phyloP scores from a whole-genome alignment of 2,797 vertebrate species.

The Poecilia wingei region DNA sequence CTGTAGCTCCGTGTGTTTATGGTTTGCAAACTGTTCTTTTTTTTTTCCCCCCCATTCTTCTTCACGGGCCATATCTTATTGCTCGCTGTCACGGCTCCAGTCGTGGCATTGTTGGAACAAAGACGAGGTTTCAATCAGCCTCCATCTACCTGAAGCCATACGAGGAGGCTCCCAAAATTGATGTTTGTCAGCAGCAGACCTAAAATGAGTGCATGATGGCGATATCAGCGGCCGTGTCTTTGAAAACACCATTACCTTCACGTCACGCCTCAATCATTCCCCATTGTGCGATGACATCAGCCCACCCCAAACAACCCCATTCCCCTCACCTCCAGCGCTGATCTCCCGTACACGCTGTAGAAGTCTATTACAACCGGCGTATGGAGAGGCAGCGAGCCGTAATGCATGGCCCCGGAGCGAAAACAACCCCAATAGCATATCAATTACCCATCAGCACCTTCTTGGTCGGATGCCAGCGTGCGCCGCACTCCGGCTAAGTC shows the following conservation, averaged over 20 bases:
- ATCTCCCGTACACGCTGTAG: constrained; percentile 68
- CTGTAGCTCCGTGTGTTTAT: constrained; percentile 22
- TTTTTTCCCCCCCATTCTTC: neutral
- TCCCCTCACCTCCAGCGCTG: constrained; percentile 59
- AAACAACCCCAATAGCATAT: constrained; percentile 78
- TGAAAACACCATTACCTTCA: constrained; percentile 81
- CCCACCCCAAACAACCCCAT: constrained; percentile 16
- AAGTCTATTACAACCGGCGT: constrained; percentile 72
- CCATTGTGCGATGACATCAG: constrained; percentile 66
- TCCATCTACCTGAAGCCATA: constrained; percentile 55
- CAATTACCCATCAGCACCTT: constrained; percentile 79
- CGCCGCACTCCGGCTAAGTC: constrained; percentile 55
- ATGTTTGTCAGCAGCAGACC: constrained; percentile 71
- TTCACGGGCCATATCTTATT: constrained; percentile 24
- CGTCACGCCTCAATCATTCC: constrained; percentile 83
- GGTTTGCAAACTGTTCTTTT: constrained; percentile 22
- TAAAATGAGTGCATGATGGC: constrained; percentile 72
- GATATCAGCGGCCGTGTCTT: constrained; percentile 76
- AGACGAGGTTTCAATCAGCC: constrained; percentile 65
- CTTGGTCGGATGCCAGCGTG: constrained; percentile 57
- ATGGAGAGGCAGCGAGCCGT: constrained; percentile 62
- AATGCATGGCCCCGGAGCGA: constrained; percentile 74
- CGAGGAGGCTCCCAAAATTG: constrained; percentile 65
- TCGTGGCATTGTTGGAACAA: constrained; percentile 35
- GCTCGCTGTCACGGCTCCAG: constrained; percentile 39